Evolutionary conservation across 2,888 invertebrate genomes (phyloP).

Genomic region (Brachynemurus nebulosus): DNA sequence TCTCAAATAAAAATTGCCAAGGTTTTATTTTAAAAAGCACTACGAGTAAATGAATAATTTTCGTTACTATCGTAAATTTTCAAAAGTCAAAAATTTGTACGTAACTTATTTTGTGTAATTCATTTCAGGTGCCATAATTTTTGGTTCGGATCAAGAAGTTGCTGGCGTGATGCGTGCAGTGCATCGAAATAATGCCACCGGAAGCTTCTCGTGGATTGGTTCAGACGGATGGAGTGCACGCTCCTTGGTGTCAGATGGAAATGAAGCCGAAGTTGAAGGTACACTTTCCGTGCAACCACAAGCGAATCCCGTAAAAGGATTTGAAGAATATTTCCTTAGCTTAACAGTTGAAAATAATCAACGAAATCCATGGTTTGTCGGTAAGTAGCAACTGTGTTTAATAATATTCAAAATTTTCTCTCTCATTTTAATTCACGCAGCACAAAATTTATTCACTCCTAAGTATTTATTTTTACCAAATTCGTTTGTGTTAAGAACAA

Average conservation of each 20-base stretch:
- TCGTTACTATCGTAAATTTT: too few relatives aligned
- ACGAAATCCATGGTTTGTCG: constrained; percentile 92
- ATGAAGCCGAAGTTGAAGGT: constrained; percentile 84
- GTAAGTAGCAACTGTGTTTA: too few relatives aligned
- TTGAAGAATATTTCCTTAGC: constrained; percentile 73
- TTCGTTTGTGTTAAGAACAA: too few relatives aligned
- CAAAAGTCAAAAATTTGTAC: too few relatives aligned
- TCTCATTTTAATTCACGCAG: too few relatives aligned
- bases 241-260: constrained; percentile 71
- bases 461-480: too few relatives aligned
- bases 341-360: constrained; percentile 75
- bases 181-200: constrained; percentile 72
- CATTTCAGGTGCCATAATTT: constrained; percentile 76
- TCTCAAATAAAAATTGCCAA: neutral
- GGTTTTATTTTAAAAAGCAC: neutral
- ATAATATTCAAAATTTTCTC: too few relatives aligned
- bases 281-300: constrained; percentile 90
- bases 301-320: constrained; percentile 77
- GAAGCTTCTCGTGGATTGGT: constrained; percentile 89
- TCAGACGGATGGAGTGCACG: constrained; percentile 94
- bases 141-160: constrained; percentile 94
- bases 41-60: neutral
- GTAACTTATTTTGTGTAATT: neutral
- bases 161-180: constrained; percentile 92
- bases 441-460: too few relatives aligned